Evolutionary conservation across 2,797 vertebrate genomes (phyloP).

Genomic region (Myiothlypis coronata): DNA sequence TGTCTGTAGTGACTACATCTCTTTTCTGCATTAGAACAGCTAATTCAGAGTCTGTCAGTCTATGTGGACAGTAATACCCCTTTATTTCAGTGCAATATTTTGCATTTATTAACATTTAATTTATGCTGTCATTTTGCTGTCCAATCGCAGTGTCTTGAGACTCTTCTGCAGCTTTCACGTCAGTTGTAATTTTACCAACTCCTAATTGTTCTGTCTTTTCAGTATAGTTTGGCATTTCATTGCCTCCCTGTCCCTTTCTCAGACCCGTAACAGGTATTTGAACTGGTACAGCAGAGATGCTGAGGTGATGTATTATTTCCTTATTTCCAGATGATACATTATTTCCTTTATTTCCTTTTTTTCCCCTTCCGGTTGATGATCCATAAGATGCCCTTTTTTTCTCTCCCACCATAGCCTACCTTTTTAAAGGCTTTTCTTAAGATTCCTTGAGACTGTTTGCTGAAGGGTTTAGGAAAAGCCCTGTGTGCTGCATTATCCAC

Average conservation of each 20-base stretch:
- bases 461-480: background rate
- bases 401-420: background rate
- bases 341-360: background rate
- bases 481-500: rapidly evolving
- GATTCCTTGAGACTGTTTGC: background rate
- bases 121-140: constrained; percentile 11
- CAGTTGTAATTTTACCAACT: background rate
- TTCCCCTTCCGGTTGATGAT: background rate
- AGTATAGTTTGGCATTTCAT: background rate
- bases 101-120: constrained; percentile 41
- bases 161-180: background rate
- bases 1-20: background rate
- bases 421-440: background rate
- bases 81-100: background rate
- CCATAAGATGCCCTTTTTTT: background rate
- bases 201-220: background rate
- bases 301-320: background rate
- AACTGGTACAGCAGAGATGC: background rate
- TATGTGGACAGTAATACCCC: background rate
- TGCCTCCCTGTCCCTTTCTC: background rate
- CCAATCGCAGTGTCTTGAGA: background rate
- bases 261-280: background rate
- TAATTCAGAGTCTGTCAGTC: constrained; percentile 10
- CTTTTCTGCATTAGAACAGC: background rate
- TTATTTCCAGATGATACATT: background rate